Conservation (phyloP, 2,888 invertebrate genomes). For the Nemotelus pantherinus region DNA sequence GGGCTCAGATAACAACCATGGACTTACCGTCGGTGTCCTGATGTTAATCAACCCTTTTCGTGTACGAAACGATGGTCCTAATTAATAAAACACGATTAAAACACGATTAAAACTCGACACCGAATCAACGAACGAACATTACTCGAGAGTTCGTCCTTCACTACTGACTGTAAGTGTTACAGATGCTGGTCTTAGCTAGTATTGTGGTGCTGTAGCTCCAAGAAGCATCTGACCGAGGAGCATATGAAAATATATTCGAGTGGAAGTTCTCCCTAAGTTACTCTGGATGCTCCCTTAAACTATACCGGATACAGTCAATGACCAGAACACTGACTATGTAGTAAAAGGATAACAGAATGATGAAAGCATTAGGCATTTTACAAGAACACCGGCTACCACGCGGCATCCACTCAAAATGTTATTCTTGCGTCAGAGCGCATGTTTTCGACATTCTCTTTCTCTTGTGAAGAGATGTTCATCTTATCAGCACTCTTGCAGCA, state of each 20-base stretch:
- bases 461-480: no score
- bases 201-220: background rate
- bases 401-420: background rate
- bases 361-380: background rate
- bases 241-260: no score
- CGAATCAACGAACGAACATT: background rate
- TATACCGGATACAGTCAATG: background rate
- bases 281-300: slow-evolving; percentile 1
- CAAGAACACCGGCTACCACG: background rate
- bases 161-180: background rate
- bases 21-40: no score
- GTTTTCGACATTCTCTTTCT: background rate
- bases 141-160: background rate
- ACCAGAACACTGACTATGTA: background rate
- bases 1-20: no score
- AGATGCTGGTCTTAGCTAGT: no score
- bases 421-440: background rate
- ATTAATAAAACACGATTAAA: no score
- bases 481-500: no score
- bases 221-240: background rate
- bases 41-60: no score
- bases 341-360: background rate
- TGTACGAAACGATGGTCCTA: no score
- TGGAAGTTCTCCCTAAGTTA: background rate
- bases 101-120: no score